Percentiles rank a stretch among this genome's conserved stretches.
phyloP scores from a whole-genome alignment of 2,888 invertebrate species.

The Drosophila phalerata region DNA sequence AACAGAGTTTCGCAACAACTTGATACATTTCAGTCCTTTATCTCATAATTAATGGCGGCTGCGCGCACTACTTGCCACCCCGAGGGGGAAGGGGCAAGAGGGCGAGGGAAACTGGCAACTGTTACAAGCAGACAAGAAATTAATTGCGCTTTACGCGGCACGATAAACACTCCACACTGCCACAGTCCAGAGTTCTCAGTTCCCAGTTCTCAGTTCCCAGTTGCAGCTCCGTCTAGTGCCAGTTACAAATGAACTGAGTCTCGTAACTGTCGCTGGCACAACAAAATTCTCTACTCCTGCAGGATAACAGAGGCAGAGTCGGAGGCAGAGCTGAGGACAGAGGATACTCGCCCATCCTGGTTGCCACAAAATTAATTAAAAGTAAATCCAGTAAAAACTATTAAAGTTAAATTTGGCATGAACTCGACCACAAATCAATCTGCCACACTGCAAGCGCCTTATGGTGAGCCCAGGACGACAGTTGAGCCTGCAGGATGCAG shows the following conservation, averaged over 20 bases:
- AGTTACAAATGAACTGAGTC: constrained; percentile 74
- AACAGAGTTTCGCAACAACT: constrained; percentile 75
- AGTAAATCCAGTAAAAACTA: constrained; percentile 80
- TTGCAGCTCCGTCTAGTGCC: constrained; percentile 27
- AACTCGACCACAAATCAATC: constrained; percentile 80
- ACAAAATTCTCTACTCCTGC: constrained; percentile 18
- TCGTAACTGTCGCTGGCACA: constrained; percentile 56
- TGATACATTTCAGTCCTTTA: constrained; percentile 81
- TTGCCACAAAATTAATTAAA: constrained; percentile 76
- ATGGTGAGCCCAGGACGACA: constrained; percentile 45
- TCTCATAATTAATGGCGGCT: constrained; percentile 81
- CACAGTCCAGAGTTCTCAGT: neutral
- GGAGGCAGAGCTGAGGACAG: neutral
- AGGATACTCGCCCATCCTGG: constrained; percentile 12
- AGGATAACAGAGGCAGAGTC: neutral
- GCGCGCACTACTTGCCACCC: constrained; percentile 35
- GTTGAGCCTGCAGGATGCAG: constrained; percentile 14
- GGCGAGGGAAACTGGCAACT: constrained; percentile 53
- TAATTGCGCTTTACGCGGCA: constrained; percentile 80
- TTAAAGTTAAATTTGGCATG: constrained; percentile 80
- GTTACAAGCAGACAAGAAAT: constrained; percentile 77
- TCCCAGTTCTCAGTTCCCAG: neutral
- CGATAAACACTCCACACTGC: constrained; percentile 68
- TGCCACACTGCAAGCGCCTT: constrained; percentile 68
- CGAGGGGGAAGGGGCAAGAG: neutral